Evolutionary conservation across 2,113 vertebrate genomes (phyloP), one percentile per base, ranked within the genome.

Genomic region (Recurvirostra avosetta): DNA sequence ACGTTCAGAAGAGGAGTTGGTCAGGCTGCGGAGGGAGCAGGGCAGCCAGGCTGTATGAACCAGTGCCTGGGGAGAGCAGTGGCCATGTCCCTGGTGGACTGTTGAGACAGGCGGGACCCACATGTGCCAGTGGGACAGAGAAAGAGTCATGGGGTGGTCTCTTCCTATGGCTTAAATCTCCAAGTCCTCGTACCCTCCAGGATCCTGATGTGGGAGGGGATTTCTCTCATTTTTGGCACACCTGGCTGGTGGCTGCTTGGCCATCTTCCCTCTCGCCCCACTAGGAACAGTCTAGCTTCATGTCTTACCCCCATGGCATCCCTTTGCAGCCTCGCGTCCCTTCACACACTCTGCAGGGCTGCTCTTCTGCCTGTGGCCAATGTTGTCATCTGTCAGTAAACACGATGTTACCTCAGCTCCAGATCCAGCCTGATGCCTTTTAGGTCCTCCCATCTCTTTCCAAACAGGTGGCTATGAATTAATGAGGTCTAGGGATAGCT

Each of bases 381-480:
- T 2, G 2, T 8, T 89, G 52, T 58, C n/a, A 19, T 6, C 70
- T 61, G 61, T 8, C 80, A 84, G 26, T 38, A 76, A 80, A 1
- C 40, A n/a, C 2, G 4, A 11, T 30, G 52, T 23, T 38, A 50
- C 68, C 38, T 11, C 11, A 80, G 75, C 66, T 79, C 80, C 1
- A 1, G 30, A 47, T 40, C 41, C 59, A 1, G 11, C 22, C 38
- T 40, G 26, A 3, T 20, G 38, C 62, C 8, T 36, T 72, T 85
- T 40, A 81, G 53, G 43, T 93, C 10, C 34, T 18, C 36, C 8
- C 49, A 47, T 61, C 68, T 91, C 76, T 47, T 80, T 85, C 80
- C 83, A 86, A 92, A 90, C 88, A 94, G 83, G 86, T 94, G 92
- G 76, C 61, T 85, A 49, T 36, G 61, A 78, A 95, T 88, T 92